Percentiles rank a stretch among this genome's conserved stretches.
Evolutionary conservation across 2,113 vertebrate genomes (phyloP).

Genomic region (Myiozetetes cayanensis): DNA sequence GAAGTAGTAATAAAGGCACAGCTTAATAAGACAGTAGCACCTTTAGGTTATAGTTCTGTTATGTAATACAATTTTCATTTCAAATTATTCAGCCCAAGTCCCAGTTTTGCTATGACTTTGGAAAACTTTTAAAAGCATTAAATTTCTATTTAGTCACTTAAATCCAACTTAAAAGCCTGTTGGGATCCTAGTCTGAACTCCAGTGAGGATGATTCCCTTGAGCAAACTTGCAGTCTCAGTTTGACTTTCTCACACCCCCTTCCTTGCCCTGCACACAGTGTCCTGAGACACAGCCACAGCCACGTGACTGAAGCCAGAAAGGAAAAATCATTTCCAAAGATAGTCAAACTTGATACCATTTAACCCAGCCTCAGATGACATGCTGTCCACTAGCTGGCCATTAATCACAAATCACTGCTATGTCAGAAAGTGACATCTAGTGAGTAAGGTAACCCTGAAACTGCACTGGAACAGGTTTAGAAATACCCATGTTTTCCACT

Average conservation of each 20-base stretch:
- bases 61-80: background rate
- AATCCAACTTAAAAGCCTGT: background rate
- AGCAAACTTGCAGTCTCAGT: background rate
- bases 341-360: background rate
- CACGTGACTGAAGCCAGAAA: background rate
- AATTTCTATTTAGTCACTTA: background rate
- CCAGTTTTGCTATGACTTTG: background rate
- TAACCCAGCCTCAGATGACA: background rate
- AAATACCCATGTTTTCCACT: background rate
- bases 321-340: background rate
- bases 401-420: background rate
- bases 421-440: background rate
- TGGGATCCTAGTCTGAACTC: background rate
- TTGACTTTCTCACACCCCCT: background rate
- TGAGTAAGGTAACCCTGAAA: background rate
- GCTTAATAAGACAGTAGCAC: background rate
- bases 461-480: background rate
- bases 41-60: background rate
- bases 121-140: background rate
- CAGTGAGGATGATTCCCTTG: background rate
- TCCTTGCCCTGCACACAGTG: background rate
- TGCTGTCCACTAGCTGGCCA: background rate
- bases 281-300: background rate
- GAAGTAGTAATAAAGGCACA: background rate
- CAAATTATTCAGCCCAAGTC: background rate